Base-by-base conservation (phyloP, 1,140 invertebrate genomes). In the Chironomus striatipennis region DNA sequence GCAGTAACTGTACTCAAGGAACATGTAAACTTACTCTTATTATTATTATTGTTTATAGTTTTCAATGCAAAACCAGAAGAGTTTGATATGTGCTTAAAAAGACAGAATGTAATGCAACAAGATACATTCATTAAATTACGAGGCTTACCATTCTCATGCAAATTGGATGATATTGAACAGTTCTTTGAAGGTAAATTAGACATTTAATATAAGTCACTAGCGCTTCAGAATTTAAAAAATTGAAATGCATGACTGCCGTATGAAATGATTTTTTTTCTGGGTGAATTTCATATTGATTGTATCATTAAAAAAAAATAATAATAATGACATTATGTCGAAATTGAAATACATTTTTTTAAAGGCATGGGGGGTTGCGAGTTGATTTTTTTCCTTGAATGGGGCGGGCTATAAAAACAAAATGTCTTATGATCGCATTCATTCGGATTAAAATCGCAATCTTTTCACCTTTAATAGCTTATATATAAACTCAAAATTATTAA, bases 111-210 rank as follows among this genome's bases (percentile, higher is more conserved):
- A 0, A 79, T 79, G 74, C 79, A 78, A 17, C 77, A 77, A 34
- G 79, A 80, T 6, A 81, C 79, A 65, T 80, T 82, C 34, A 80
- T 82, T 0, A 82, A 82, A 73, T 75, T 82, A 2, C 80, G 81
- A 1, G 81, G 81, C 47, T 75, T 82, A 20, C 81, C 81, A 6
- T 82, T 81, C 65, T 77, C 79, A 42, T 79, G 80, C 0, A 81
- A 79, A 1, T 80, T 81, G 43, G 80, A 81, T 47, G 79, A 81
- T 65, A 80, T 82, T 74, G 80, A 80, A 67, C 79, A 82, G 74
- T 82, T 82, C 77, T 82, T 82, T 75, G 76, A 77, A 10, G 81
- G 81, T 82, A 77, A 80, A 79, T 76, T 5, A 70, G 10, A 7
- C 65, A 70, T 34, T 34, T 21, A 67, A 1, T 21, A 21, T 17